A percentile compares a stretch with the other conserved stretches of the same genome.
These are phyloP conservation scores for Triops cancriformis DNA, from an alignment of 1,140 invertebrate species.

Conservation along the genomic window DNA sequence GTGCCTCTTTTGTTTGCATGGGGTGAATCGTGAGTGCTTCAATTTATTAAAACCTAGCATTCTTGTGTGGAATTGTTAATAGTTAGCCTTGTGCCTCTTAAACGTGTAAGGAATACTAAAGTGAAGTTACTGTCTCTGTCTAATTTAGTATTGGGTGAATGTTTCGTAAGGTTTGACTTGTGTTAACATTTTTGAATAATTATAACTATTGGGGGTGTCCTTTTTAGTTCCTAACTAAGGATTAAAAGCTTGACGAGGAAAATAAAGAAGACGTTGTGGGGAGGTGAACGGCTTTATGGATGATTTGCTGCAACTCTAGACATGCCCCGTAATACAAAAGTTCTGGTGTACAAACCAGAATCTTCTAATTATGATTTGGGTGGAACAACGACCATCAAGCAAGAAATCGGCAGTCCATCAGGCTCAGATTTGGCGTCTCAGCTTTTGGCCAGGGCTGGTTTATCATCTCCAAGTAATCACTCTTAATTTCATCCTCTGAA, in stretches of 20 bases:
- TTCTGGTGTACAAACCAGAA: neutral
- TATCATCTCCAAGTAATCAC: neutral
- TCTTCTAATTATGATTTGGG: neutral
- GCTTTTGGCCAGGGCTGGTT: neutral
- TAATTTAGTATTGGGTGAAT: too few relatives aligned
- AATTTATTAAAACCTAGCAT: too few relatives aligned
- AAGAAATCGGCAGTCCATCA: neutral
- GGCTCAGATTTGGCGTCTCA: constrained; percentile 2
- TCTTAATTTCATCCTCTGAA: neutral
- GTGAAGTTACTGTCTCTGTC: too few relatives aligned
- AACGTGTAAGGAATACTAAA: too few relatives aligned
- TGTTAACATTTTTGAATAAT: too few relatives aligned
- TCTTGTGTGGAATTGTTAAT: too few relatives aligned
- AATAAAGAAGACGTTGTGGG: neutral
- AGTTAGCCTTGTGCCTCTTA: too few relatives aligned
- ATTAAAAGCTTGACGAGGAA: neutral
- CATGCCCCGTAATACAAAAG: constrained; percentile 9
- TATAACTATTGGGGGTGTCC: neutral
- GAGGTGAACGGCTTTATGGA: neutral
- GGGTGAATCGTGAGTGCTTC: too few relatives aligned
- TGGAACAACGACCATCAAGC: neutral
- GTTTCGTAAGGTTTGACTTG: too few relatives aligned
- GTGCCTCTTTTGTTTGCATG: too few relatives aligned
- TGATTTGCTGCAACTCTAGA: neutral
- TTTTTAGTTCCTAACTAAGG: neutral